Evolutionary conservation across 2,888 invertebrate genomes (phyloP).

Genomic region (Melanotus villosus): DNA sequence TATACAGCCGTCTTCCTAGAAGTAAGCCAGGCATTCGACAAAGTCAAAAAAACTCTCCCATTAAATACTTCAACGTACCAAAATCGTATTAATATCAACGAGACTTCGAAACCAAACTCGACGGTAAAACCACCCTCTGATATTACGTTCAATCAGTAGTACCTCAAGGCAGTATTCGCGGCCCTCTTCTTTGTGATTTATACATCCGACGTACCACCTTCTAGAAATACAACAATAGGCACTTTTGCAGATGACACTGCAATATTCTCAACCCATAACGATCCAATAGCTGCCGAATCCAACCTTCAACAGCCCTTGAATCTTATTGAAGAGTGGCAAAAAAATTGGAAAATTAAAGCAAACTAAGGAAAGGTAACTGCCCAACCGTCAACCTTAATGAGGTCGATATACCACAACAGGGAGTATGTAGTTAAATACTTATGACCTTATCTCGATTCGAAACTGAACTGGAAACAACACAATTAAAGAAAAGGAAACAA

Average conservation of each 20-base stretch:
- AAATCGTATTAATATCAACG: not conserved
- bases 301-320: not conserved
- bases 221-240: too few relatives aligned
- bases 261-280: not conserved
- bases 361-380: not conserved
- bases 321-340: not conserved
- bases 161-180: too few relatives aligned
- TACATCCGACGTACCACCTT: too few relatives aligned
- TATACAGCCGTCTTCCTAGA: not conserved
- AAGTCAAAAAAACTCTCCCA: not conserved
- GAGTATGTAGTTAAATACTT: not conserved
- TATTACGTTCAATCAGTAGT: too few relatives aligned
- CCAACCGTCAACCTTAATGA: not conserved
- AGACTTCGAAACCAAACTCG: not conserved
- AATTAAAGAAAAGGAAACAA: not conserved
- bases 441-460: not conserved
- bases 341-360: not conserved
- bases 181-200: too few relatives aligned
- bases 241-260: not conserved
- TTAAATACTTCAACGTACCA: not conserved
- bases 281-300: not conserved
- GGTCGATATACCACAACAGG: not conserved
- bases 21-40: not conserved
- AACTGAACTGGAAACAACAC: conserved; percentile 1
- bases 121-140: too few relatives aligned